Conservation (phyloP, 2,888 invertebrate species). For the Agrypnus murinus region DNA sequence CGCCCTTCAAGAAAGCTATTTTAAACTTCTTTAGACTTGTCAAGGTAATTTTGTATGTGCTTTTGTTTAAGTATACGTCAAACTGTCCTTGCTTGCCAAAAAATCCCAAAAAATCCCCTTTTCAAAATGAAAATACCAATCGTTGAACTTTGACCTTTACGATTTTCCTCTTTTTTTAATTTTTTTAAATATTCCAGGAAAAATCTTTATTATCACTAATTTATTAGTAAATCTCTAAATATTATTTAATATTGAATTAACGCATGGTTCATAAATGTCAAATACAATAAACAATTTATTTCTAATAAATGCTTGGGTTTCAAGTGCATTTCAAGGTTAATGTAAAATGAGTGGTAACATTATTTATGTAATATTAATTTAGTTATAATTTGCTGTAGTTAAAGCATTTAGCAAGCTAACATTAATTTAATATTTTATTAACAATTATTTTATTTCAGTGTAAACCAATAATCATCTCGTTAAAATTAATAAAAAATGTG, state of each 20-base stretch:
- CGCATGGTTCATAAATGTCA: slow-evolving; percentile 28
- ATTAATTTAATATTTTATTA: no score
- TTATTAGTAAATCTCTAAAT: slow-evolving; percentile 14
- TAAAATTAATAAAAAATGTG: no score
- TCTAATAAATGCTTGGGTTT: slow-evolving; percentile 60
- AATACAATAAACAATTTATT: slow-evolving; percentile 42
- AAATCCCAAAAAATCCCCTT: slow-evolving; percentile 7
- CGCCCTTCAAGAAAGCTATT: slow-evolving; percentile 65
- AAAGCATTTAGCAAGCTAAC: no score
- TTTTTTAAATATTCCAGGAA: background rate
- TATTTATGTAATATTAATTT: slow-evolving; percentile 41
- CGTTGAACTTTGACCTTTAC: slow-evolving; percentile 66
- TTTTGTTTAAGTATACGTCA: slow-evolving; percentile 31
- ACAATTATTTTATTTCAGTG: no score
- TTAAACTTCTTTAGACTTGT: slow-evolving; percentile 58
- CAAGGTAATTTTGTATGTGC: slow-evolving; percentile 61
- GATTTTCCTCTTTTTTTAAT: slow-evolving; percentile 27
- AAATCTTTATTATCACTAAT: background rate
- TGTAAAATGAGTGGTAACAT: slow-evolving; percentile 36
- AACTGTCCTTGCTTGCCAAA: slow-evolving; percentile 32
- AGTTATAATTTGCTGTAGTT: slow-evolving; percentile 22
- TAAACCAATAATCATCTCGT: no score
- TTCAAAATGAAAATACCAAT: slow-evolving; percentile 22
- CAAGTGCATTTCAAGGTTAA: slow-evolving; percentile 69
- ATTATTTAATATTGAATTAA: slow-evolving; percentile 9